Evolutionary conservation across 1,140 invertebrate genomes (phyloP).

Genomic region (Euwallacea similis): DNA sequence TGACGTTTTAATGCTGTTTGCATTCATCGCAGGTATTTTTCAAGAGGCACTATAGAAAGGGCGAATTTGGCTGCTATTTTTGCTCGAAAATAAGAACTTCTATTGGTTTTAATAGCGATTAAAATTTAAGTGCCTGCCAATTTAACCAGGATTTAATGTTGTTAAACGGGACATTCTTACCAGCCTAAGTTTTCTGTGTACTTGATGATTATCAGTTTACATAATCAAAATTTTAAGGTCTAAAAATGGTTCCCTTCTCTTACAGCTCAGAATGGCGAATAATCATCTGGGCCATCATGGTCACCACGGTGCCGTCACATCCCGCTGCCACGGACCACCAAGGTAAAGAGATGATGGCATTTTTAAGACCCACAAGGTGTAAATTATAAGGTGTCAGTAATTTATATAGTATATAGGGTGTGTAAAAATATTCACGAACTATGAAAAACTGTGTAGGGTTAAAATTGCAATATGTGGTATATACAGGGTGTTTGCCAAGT

Average conservation of each 20-base stretch:
- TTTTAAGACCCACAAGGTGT: too few species aligned
- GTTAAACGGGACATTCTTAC: not conserved
- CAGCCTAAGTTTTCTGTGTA: conserved; percentile 3
- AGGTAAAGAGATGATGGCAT: conserved; percentile 39
- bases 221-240: not conserved
- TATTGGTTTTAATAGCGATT: too few species aligned
- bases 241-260: conserved; percentile 37
- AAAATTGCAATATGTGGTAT: too few species aligned
- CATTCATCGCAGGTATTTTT: conserved; percentile 29
- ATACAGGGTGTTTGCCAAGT: too few species aligned
- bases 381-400: too few species aligned
- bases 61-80: not conserved
- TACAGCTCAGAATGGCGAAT: conserved; percentile 51
- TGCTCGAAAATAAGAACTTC: too few species aligned
- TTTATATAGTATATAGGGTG: too few species aligned
- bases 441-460: too few species aligned
- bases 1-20: conserved; percentile 42
- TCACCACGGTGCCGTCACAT: conserved; percentile 48
- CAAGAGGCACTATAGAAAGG: conserved; percentile 7
- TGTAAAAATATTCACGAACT: too few species aligned
- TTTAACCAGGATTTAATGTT: not conserved
- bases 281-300: conserved; percentile 49
- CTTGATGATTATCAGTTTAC: not conserved
- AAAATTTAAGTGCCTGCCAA: not conserved
- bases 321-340: conserved; percentile 51